Base-by-base conservation (phyloP, 2,113 vertebrate genomes). In the Pongo abelii region DNA sequence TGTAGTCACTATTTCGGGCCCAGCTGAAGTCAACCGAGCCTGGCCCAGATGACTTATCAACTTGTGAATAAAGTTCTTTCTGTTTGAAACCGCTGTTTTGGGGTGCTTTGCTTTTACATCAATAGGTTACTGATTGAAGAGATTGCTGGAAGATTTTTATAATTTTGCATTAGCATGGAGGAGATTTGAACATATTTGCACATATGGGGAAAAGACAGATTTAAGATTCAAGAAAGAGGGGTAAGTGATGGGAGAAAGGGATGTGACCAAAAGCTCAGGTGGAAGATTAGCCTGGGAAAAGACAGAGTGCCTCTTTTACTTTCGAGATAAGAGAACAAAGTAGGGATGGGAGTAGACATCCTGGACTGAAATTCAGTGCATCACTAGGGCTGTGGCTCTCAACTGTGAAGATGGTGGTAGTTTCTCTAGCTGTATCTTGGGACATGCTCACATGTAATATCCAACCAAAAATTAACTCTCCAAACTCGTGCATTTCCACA, bases 381-480 rank as follows among this genome's bases (percentile, higher is more conserved):
- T 57, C 43, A 2, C 23, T 25, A n/a, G 69, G 50, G 11, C 50
- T 32, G 59, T 35, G 30, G 30, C 75, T 77, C 48, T 32, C 13
- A 50, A 77, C 84, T 38, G 52, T 7, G 75, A 84, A 59, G 14
- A 11, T 38, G 50, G 79, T 20, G 46, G 52, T n/a, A 22, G n/a
- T 77, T 88, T 91, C 55, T 92, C 70, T 43, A 80, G 69, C 67
- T 43, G 25, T 35, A 13, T 84, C 84, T 84, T 38, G 27, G 84
- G 84, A 78, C 92, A 69, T 38, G 43, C 84, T 95, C 87, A 83
- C 50, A 92, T 84, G 89, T 90, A 96, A 87, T 52, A 81, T 77
- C 84, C 90, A 96, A 61, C 92, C 96, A 52, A 87, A 96, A 97
- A 94, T 96, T 84, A 95, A n/a, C 52, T 16, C 94, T 79, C 94